Percentiles rank a stretch among this genome's conserved stretches.
phyloP scores from a whole-genome alignment of 2,113 vertebrate genomes.

The Spilogale gracilis region DNA sequence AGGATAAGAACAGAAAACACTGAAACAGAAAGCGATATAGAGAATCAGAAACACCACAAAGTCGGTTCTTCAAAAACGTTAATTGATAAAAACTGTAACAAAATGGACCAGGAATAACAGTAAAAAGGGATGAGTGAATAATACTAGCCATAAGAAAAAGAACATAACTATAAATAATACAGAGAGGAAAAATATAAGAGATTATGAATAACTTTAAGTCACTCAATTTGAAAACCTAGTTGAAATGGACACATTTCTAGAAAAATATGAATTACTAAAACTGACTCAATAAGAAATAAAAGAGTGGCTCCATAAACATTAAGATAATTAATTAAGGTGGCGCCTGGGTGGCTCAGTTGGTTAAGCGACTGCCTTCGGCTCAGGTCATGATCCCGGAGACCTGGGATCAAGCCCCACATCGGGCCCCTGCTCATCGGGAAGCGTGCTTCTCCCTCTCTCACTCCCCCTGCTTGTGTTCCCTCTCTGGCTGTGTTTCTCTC shows the following conservation, averaged over 20 bases:
- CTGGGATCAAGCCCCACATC: too few relatives aligned
- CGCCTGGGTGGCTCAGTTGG: too few relatives aligned
- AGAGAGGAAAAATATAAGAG: not conserved
- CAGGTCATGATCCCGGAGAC: too few relatives aligned
- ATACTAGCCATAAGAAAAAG: not conserved
- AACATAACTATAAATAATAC: not conserved
- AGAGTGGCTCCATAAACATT: not conserved
- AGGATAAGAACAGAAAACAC: conserved; percentile 6
- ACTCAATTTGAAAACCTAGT: not conserved
- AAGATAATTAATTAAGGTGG: conserved; percentile 9
- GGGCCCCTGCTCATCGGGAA: too few relatives aligned
- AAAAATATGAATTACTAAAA: not conserved
- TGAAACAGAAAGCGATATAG: not conserved
- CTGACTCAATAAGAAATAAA: not conserved
- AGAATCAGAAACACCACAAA: not conserved
- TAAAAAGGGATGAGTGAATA: not conserved
- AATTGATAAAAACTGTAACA: conserved; percentile 7
- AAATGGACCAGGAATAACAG: not conserved
- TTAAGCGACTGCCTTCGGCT: too few relatives aligned
- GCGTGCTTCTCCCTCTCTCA: too few relatives aligned
- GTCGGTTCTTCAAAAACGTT: not conserved
- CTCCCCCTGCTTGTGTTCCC: too few relatives aligned
- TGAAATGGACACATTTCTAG: conserved; percentile 11
- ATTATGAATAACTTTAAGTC: not conserved
- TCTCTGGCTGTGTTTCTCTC: too few relatives aligned